Base-by-base conservation (phyloP, 35 echinoderm and acorn worm genomes). In the Apostichopus californicus region DNA sequence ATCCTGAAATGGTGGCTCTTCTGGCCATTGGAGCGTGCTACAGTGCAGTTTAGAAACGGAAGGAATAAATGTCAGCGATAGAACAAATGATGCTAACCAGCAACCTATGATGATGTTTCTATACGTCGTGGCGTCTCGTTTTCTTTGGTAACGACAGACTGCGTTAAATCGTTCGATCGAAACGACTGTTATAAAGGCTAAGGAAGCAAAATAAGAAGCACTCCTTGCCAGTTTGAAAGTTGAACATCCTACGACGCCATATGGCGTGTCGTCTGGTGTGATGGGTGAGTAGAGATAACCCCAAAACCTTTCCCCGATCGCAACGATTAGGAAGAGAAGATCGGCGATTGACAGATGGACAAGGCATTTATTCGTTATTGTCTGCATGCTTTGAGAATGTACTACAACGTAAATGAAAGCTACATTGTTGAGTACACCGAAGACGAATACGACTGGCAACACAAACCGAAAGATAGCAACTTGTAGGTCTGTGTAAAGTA, bases 381-480 rank as follows among this genome's bases (percentile, higher is more conserved):
- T 98, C 13, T 90, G 86, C 96, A 98, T 98, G 15, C 64, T 85
- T 71, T 92, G 91, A 5, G 95, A 79, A 28, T 94, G 90, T 28
- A 87, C 58, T 9, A 98, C 94, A 60, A 95, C 94, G 57, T 91
- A 94, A 20, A 95, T 80, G 94, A 98, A 95, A 21, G 92, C 94
- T 17, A 90, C 60, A 83, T 98, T 98, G 26, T 84, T 92, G 65
- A 92, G 87, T 3, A 95, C 79, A 78, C 96, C 96, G 52, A 95
- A 18, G 22, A 90, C 46, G 60, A 98, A 91, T 9, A 98, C 88
- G 12, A 89, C 22, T 5, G 96, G 96, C 94, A 98, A 85, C 0
- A 98, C 70, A 73, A 73, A 86, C 13, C 65, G 52, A 23, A 86
- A 20, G 7, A 93, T 85, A 12, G 54, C 66, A 9, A 63, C 54